Base-by-base conservation (phyloP, 1,140 invertebrate genomes). In the Phortica variegata region DNA sequence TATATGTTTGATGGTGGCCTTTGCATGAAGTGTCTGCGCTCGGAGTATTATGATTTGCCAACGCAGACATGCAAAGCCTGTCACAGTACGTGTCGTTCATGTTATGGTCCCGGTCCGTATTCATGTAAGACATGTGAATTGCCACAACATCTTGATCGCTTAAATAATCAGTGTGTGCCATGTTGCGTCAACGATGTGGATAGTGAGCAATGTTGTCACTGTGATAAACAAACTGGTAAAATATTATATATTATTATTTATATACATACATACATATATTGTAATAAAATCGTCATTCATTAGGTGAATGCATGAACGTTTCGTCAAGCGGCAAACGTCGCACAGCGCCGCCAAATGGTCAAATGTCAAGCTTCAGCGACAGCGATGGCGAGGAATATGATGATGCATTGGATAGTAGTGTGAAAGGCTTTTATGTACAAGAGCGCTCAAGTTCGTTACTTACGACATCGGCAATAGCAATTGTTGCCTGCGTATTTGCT, bases 321-420 rank as follows among this genome's bases (percentile, higher is more conserved):
- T 86, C 86, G 1, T 85, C 86, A 13, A 85, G 85, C 19, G 87
- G 86, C 16, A 88, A 89, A 61, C 78, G 87, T n/a, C 79, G 86
- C 34, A 88, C 87, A 36, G 83, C 70, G 74, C 16, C 73, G 73
- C 78, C 78, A 58, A 49, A 75, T 38, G 69, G 63, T 46, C 71
- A 68, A 23, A 65, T 63, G 13, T 56, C 73, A n/a, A 70, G 55
- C 16, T 50, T 58, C 10, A 73, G 49, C 43, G 52, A 56, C 36
- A 60, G 45, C 20, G 51, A 55, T 26, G 47, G 47, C 9, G 43
- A 48, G 33, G 49, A 56, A 8, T 42, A 43, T 20, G 38, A 37
- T 41, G 66, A 19, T 63, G 65, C 77, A 43, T 66, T 56, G 48
- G 73, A 58, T 20, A 76, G 43, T 54, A 49, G 73, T 73, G 46